Conservation (phyloP, 2,888 invertebrate genomes). For the Cynaeus angustus region DNA sequence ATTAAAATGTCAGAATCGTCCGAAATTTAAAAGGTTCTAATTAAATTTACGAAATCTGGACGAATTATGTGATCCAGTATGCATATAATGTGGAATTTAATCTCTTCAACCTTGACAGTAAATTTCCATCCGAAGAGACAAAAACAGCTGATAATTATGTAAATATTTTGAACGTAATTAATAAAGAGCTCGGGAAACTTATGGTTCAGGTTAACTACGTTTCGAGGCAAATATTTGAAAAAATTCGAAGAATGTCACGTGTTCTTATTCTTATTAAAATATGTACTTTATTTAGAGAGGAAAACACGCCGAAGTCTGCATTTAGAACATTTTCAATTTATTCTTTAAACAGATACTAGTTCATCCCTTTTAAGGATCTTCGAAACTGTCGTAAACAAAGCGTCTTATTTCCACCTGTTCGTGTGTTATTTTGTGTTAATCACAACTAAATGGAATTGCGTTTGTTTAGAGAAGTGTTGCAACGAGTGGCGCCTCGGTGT, state of each 20-base stretch:
- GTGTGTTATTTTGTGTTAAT: conserved; percentile 42
- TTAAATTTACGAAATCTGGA: conserved; percentile 8
- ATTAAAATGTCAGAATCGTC: not conserved
- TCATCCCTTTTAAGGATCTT: conserved; percentile 1
- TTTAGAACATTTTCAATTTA: too few species aligned
- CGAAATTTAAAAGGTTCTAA: conserved; percentile 1
- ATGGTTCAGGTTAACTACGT: not conserved
- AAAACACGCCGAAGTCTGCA: not conserved
- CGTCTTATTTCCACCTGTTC: conserved; percentile 2
- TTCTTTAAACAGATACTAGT: too few species aligned
- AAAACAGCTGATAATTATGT: conserved; percentile 40
- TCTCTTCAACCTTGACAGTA: conserved; percentile 23
- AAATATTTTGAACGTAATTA: conserved; percentile 35
- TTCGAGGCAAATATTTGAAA: conserved; percentile 6
- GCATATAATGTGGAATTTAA: conserved; percentile 11
- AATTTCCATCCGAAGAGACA: conserved; percentile 23
- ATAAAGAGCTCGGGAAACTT: conserved; percentile 5
- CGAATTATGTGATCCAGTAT: conserved; percentile 3
- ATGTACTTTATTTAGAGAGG: conserved; percentile 4
- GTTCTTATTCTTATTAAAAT: conserved; percentile 11
- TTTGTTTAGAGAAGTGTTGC: conserved; percentile 43
- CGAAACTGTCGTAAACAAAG: not conserved
- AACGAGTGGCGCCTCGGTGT: conserved; percentile 40
- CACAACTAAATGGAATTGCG: conserved; percentile 38
- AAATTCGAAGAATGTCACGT: conserved; percentile 21